Evolutionary conservation across 2,797 vertebrate species (phyloP).

Genomic region (Chelon auratus): DNA sequence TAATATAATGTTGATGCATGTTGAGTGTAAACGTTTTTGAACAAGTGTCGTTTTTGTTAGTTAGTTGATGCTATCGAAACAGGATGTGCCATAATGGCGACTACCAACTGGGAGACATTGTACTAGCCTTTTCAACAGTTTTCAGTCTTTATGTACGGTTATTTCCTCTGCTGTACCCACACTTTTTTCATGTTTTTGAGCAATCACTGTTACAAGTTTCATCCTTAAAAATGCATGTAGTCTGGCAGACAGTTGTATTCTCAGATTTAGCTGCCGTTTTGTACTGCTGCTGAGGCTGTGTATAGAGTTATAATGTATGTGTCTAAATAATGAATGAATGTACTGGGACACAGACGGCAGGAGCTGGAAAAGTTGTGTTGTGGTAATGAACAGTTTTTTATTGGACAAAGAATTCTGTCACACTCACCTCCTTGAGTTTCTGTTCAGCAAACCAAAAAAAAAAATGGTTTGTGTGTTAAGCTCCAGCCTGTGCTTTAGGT

Average conservation of each 20-base stretch:
- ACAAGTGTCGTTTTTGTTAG: too few species aligned
- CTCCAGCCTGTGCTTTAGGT: conserved; percentile 2
- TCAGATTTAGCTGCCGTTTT: background rate
- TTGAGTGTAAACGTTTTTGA: too few species aligned
- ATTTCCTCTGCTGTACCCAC: background rate
- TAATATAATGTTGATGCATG: too few species aligned
- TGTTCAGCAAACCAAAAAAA: conserved; percentile 40
- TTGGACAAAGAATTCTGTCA: background rate
- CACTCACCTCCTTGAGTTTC: conserved; percentile 27
- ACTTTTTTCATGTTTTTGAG: background rate
- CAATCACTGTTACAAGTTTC: too few species aligned
- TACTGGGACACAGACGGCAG: background rate
- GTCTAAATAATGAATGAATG: conserved; percentile 10
- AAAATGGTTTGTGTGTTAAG: background rate
- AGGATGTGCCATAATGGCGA: too few species aligned
- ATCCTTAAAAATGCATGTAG: too few species aligned
- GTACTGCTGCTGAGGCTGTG: background rate
- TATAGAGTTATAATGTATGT: background rate
- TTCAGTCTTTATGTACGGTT: background rate
- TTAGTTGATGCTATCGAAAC: too few species aligned
- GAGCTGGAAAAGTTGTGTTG: background rate
- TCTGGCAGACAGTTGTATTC: too few species aligned
- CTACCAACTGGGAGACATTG: too few species aligned
- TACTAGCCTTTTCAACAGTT: too few species aligned
- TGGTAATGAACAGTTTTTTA: conserved; percentile 8